Evolutionary conservation across 2,888 invertebrate genomes (phyloP).

Genomic region (Drosophila dives): DNA sequence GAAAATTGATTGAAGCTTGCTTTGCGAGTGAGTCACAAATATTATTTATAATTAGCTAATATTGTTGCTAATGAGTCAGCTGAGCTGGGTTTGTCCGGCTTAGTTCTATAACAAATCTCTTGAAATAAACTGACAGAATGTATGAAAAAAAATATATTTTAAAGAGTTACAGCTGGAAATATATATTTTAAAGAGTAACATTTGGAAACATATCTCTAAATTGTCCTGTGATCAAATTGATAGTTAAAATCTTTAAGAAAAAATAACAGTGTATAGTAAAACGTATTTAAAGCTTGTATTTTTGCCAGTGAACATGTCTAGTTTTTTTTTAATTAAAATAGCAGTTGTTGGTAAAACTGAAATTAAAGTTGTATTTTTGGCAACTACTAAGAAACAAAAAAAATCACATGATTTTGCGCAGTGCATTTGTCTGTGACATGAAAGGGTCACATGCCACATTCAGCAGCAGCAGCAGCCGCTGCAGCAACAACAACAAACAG

Average conservation of each 20-base stretch:
- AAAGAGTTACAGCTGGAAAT: not conserved
- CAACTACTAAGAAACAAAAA: not conserved
- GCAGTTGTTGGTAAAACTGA: not conserved
- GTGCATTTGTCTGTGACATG: slow-evolving; percentile 60
- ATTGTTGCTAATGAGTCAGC: not conserved
- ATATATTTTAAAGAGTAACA: no score
- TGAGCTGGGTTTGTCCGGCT: not conserved
- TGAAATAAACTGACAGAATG: no score
- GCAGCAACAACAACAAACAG: slow-evolving; percentile 47
- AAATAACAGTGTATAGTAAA: not conserved
- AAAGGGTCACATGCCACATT: slow-evolving; percentile 65
- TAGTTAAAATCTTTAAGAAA: not conserved
- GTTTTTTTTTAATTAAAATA: not conserved
- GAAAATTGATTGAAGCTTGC: not conserved
- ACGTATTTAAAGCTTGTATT: not conserved
- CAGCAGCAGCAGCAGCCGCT: slow-evolving; percentile 42
- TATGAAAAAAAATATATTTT: not conserved
- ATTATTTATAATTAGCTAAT: not conserved
- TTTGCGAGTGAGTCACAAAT: not conserved
- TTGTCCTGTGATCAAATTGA: not conserved
- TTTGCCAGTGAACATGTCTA: not conserved
- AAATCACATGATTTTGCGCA: slow-evolving; percentile 36
- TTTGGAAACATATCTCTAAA: no score
- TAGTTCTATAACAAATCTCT: not conserved
- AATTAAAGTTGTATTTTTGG: not conserved